Percentiles rank a stretch among this genome's conserved stretches.
Evolutionary conservation across 2,888 invertebrate species (phyloP).

Genomic region (Meghimatium bilineatum): DNA sequence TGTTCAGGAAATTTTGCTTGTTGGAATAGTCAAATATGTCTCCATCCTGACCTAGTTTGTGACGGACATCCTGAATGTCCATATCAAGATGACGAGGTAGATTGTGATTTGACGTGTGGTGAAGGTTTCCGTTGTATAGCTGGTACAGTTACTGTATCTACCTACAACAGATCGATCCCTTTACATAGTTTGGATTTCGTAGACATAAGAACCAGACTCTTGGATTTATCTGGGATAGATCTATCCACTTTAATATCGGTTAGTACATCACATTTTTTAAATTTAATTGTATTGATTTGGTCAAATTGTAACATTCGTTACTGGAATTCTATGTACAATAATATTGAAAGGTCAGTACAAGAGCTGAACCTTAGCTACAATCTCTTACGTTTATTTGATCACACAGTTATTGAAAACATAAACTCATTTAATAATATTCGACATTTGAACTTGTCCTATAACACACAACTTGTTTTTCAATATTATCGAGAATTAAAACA

Average conservation of each 20-base stretch:
- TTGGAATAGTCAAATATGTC: constrained; percentile 3
- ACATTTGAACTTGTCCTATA: background rate
- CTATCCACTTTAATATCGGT: background rate
- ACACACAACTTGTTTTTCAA: background rate
- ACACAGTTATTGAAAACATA: rapidly evolving
- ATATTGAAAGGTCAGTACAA: background rate
- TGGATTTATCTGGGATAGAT: constrained; percentile 20
- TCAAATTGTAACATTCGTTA: background rate
- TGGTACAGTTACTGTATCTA: constrained; percentile 1
- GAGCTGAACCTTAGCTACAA: background rate
- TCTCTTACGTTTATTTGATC: background rate
- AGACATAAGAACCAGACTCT: background rate
- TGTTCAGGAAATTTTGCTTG: constrained; percentile 36
- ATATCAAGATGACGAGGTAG: constrained; percentile 14
- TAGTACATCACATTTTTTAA: background rate
- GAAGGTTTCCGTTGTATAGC: constrained; percentile 14
- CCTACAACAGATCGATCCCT: background rate
- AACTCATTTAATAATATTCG: background rate
- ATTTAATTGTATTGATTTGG: background rate
- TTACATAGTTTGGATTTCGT: background rate
- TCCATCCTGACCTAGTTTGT: constrained; percentile 43
- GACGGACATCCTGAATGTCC: constrained; percentile 28
- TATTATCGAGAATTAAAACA: background rate
- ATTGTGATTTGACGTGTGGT: constrained; percentile 5
- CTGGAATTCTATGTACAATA: background rate